Base-by-base conservation (phyloP, 2,113 vertebrate genomes). In the Bos javanicus region DNA sequence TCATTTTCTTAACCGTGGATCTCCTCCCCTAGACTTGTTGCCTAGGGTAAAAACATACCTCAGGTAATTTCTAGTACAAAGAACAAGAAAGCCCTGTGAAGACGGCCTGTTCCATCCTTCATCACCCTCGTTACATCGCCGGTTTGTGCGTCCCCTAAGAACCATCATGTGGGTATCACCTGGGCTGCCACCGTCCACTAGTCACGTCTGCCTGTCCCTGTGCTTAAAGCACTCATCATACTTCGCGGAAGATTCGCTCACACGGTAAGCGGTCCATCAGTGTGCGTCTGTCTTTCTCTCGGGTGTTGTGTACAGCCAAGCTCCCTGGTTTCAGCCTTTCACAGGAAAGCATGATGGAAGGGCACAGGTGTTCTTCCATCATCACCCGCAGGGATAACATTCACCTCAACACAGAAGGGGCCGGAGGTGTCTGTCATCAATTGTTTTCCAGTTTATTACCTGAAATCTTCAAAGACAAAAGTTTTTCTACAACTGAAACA, bases 221-320 rank as follows among this genome's bases (percentile, higher is more conserved):
- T 54, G 7, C 57, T 33, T 6, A 19, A 5, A 17, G 48, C 60
- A 6, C 39, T 52, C 3, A 39, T 0, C 46, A 0, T 2, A 59
- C 21, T 93, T 7, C 13, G 62, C 26, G 48, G 50, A 9, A 36
- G 28, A 33, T 28, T 9, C 4, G 7, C 12, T 56, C 12, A 7
- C 26, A 25, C 48, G 54, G 33, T 76, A 57, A 64, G 95, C 25
- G 21, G 56, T 4, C n/a, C 5, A 2, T 16, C 0, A 0, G 23
- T 12, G 26, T 23, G 43, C n/a, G 62, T 39, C 1, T 21, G 30
- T 43, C 52, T 64, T 4, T 30, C 36, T 91, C 21, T 17, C 25
- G 0, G 3, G 48, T 5, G 0, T 21, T 2, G 0, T 0, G 6
- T 3, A 10, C 52, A 17, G 46, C 57, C 48, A 54, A 1, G 14